Evolutionary conservation across 2,888 invertebrate genomes (phyloP).

Genomic region (Sialis fuliginosa): DNA sequence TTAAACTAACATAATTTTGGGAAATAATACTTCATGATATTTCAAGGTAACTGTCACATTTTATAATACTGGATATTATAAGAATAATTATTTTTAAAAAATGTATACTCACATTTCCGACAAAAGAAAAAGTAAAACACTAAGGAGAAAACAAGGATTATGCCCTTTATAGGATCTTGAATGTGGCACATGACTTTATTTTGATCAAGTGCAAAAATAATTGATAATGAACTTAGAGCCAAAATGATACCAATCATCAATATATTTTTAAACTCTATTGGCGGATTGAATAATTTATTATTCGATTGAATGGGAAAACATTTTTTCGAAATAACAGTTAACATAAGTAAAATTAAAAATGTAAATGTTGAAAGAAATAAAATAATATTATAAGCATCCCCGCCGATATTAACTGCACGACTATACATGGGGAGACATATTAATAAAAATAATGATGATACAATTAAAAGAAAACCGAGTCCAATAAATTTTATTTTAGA

Average conservation of each 20-base stretch:
- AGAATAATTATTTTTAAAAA: neutral
- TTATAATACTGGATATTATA: too few species aligned
- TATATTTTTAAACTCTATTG: constrained; percentile 24
- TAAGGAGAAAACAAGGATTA: constrained; percentile 34
- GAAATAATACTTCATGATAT: too few species aligned
- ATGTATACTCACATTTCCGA: constrained; percentile 31
- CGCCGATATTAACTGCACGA: constrained; percentile 20
- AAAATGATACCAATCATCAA: constrained; percentile 26
- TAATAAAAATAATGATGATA: constrained; percentile 29
- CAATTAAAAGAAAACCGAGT: constrained; percentile 25
- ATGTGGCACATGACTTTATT: constrained; percentile 38
- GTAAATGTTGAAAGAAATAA: constrained; percentile 18
- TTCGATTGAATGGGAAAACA: constrained; percentile 14
- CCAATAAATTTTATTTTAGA: constrained; percentile 26
- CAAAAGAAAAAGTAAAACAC: constrained; percentile 41
- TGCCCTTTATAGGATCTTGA: constrained; percentile 40
- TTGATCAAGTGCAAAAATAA: constrained; percentile 30
- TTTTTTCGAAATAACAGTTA: constrained; percentile 16
- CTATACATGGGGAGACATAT: constrained; percentile 33
- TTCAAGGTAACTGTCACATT: too few species aligned
- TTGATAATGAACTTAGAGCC: constrained; percentile 27
- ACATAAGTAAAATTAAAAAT: constrained; percentile 15
- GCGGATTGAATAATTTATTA: constrained; percentile 17
- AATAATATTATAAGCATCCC: constrained; percentile 21
- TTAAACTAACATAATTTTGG: too few species aligned